A percentile compares a stretch with the other conserved stretches of the same genome.
Evolutionary conservation across 1,140 invertebrate species (phyloP).

Genomic region (Nasonia vitripennis): DNA sequence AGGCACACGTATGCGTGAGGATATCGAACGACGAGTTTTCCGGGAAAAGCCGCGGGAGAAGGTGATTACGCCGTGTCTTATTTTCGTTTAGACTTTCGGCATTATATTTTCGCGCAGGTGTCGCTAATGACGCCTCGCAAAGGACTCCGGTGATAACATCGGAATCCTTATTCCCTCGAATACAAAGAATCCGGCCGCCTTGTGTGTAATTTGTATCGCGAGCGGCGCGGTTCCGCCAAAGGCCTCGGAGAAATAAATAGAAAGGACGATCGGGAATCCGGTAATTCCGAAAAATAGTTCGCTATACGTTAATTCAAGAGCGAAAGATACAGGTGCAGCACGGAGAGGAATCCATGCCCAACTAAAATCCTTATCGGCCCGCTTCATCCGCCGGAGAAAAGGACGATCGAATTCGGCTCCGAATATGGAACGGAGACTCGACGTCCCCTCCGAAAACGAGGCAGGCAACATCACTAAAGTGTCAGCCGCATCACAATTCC

Average conservation of each 20-base stretch:
- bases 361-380: constrained; percentile 45
- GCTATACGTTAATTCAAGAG: not conserved
- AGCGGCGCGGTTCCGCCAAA: not conserved
- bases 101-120: no score
- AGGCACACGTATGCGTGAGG: not conserved
- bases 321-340: not conserved
- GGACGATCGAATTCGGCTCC: constrained; percentile 52
- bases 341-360: not conserved
- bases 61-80: no score
- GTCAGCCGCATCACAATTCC: constrained; percentile 65
- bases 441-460: constrained; percentile 58
- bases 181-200: not conserved
- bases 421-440: constrained; percentile 60
- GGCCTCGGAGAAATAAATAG: not conserved
- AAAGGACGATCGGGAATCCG: no score
- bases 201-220: not conserved
- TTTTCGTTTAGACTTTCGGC: no score
- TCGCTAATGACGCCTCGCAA: no score
- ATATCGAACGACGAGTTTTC: constrained; percentile 18
- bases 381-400: constrained; percentile 27
- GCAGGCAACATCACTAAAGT: constrained; percentile 64
- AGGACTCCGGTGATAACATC: no score
- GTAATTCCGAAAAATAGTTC: no score
- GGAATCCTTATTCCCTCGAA: no score
- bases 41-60: no score